Evolutionary conservation across 2,113 vertebrate species (phyloP), one percentile per base, ranked within the genome.

Genomic region (Malaclemys terrapin): DNA sequence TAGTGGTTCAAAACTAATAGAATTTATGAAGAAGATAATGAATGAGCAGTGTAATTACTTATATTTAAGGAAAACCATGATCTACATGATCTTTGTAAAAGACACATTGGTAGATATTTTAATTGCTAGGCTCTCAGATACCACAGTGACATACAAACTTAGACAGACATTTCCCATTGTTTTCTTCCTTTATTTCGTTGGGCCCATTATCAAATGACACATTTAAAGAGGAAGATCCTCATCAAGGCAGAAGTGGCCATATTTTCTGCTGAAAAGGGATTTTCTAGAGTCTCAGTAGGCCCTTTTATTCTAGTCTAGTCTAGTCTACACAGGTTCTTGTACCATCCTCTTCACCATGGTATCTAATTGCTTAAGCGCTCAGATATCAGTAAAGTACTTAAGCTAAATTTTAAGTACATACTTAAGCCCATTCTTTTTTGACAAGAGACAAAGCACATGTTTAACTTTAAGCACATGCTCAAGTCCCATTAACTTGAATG

Each of bases 1-100:
- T 81, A 89, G 88, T 72, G 95, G 95, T 97, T 95, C 86, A 93
- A 95, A 97, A 94, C 92, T 96, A 95, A 90, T 95, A 90, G 62
- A 90, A 95, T 95, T 97, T 98, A 96, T 94, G 94, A 93, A 96
- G 86, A 96, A 95, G 89, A 85, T 90, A 95, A 96, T 95, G 89
- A 95, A 97, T 87, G 90, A 96, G 72, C 62, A 80, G 56, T 83
- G 82, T 91, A 94, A 96, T 97, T 97, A 97, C 95, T 96, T 97
- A 95, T 94, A 91, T 93, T 96, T 95, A 91, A 96, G 88, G 84
- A 92, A 97, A 93, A 94, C 88, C 89, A 86, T 92, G 89, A 91
- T 95, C 96, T 94, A 54, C 84, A 95, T 97, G 91, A 96, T 96
- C 91, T 96, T 93, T 94, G 89, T 91, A 80, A 97, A 96, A 96